A percentile compares a stretch with the other conserved stretches of the same genome.
Conservation (phyloP, 2,113 vertebrate genomes). For the Macquaria australasica region DNA sequence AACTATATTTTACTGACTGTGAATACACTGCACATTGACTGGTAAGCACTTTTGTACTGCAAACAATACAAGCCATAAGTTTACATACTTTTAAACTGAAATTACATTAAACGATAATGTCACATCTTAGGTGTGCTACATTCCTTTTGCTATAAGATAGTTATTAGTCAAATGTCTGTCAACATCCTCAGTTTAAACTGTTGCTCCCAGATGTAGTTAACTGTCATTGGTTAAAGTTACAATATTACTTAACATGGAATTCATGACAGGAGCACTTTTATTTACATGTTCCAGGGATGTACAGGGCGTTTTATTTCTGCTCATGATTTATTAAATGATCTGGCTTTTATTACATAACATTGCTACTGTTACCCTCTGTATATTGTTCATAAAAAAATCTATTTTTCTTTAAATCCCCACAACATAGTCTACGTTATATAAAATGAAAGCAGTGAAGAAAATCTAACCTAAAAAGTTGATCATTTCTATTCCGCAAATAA, state of each 20-base stretch:
- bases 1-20: slow-evolving; percentile 31
- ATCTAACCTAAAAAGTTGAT: neutral
- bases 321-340: neutral
- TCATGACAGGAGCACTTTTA: neutral
- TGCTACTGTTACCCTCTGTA: slow-evolving; percentile 4
- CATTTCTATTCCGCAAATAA: neutral
- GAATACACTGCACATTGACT: slow-evolving; percentile 15
- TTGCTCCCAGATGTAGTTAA: neutral
- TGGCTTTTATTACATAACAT: neutral
- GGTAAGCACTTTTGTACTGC: slow-evolving; percentile 23
- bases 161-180: neutral
- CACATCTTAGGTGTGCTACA: neutral
- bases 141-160: neutral
- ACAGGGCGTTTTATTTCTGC: neutral
- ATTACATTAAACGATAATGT: neutral
- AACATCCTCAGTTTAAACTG: neutral
- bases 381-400: slow-evolving; percentile 14
- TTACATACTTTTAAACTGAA: neutral
- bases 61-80: neutral
- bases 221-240: neutral
- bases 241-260: neutral
- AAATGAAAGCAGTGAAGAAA: neutral
- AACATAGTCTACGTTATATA: neutral
- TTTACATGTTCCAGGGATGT: neutral
- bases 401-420: neutral